A percentile compares a stretch with the other conserved stretches of the same genome.
phyloP scores from a whole-genome alignment of 2,113 vertebrate species.

The Turdus rufiventris region DNA sequence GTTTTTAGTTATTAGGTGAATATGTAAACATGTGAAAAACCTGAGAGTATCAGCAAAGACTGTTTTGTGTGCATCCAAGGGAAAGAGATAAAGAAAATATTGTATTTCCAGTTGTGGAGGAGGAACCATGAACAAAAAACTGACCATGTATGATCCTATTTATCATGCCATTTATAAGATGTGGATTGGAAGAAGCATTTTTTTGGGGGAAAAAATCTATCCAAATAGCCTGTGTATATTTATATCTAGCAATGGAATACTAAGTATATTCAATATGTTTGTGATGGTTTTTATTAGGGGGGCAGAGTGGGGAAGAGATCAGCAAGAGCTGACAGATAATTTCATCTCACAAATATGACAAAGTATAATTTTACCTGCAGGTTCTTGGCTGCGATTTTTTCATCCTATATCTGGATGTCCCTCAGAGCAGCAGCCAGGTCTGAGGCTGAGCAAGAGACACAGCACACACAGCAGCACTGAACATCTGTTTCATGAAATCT shows the following conservation, averaged over 20 bases:
- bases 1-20: background rate
- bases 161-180: background rate
- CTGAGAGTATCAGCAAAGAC: background rate
- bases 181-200: background rate
- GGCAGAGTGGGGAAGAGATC: background rate
- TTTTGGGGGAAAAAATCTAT: background rate
- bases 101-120: background rate
- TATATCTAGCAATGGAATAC: background rate
- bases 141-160: background rate
- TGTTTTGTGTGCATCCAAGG: background rate
- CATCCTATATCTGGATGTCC: conserved; percentile 80
- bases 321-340: conserved; percentile 65
- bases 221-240: background rate
- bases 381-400: conserved; percentile 80
- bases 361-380: conserved; percentile 82
- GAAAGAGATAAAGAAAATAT: background rate
- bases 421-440: conserved; percentile 80
- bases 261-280: conserved; percentile 22
- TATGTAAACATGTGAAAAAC: background rate
- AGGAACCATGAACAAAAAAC: background rate
- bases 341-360: conserved; percentile 46
- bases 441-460: conserved; percentile 60
- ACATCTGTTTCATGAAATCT: conserved; percentile 78
- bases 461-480: conserved; percentile 55
- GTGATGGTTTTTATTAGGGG: background rate